Evolutionary conservation across 2,797 vertebrate species (phyloP).

Genomic region (Hypotaenidia philippensis): DNA sequence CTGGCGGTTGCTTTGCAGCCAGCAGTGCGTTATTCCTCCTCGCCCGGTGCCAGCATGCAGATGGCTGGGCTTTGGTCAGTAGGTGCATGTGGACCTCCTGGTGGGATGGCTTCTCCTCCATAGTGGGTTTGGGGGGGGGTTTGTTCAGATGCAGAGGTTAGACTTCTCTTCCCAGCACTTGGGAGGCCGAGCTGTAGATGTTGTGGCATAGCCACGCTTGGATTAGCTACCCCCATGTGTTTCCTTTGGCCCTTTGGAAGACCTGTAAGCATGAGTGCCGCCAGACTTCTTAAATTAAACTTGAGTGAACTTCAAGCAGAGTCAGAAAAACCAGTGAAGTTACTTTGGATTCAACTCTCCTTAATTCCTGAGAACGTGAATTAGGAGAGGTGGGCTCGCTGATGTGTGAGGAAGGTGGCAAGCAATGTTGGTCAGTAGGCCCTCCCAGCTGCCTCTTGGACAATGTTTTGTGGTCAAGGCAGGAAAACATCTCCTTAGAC

Average conservation of each 20-base stretch:
- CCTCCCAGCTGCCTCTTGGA: neutral
- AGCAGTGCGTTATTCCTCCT: neutral
- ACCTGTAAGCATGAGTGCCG: fast-evolving
- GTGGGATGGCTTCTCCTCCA: neutral
- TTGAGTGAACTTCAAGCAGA: neutral
- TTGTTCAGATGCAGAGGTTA: fast-evolving
- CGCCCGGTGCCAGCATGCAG: fast-evolving
- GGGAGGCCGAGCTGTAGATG: fast-evolving
- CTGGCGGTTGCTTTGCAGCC: neutral
- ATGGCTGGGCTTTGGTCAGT: neutral
- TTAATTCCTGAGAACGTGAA: fast-evolving
- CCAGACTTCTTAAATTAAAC: neutral
- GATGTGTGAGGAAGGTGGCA: neutral
- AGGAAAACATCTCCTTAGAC: neutral
- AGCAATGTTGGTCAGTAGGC: fast-evolving
- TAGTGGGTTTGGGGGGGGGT: fast-evolving
- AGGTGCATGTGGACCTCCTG: neutral
- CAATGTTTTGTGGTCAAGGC: neutral
- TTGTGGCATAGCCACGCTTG: fast-evolving
- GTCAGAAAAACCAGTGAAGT: neutral
- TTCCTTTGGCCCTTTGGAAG: neutral
- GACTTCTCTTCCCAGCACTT: fast-evolving
- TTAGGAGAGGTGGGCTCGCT: neutral
- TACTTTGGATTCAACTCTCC: neutral
- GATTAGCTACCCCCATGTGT: fast-evolving